A percentile compares a stretch with the other conserved stretches of the same genome.
phyloP scores from a whole-genome alignment of 1,140 invertebrate species.

The Acarapis woodi region DNA sequence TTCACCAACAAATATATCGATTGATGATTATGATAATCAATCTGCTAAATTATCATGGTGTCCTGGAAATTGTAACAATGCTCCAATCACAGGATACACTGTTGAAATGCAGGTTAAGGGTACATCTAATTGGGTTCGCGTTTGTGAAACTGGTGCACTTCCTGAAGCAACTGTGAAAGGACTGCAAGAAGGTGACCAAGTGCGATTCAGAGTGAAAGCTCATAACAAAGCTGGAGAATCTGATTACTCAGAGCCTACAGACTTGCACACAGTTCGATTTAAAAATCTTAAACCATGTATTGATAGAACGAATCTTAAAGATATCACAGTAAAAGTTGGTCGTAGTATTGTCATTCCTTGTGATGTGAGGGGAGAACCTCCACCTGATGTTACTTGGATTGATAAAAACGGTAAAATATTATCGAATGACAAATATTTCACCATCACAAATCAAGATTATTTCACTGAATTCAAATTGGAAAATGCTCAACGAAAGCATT shows the following conservation, averaged over 20 bases:
- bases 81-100: slow-evolving; percentile 78
- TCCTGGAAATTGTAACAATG: too few relatives aligned
- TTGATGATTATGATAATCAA: slow-evolving; percentile 49
- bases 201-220: slow-evolving; percentile 90
- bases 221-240: slow-evolving; percentile 88
- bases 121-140: slow-evolving; percentile 51
- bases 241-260: slow-evolving; percentile 54
- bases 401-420: slow-evolving; percentile 21
- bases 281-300: slow-evolving; percentile 5
- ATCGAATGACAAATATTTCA: slow-evolving; percentile 38
- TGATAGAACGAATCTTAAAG: slow-evolving; percentile 45
- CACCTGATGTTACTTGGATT: slow-evolving; percentile 64
- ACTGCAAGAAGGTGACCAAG: slow-evolving; percentile 55
- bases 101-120: slow-evolving; percentile 74
- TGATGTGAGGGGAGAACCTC: slow-evolving; percentile 80
- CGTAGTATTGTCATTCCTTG: slow-evolving; percentile 45
- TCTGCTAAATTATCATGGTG: too few relatives aligned
- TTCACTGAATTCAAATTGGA: slow-evolving; percentile 80
- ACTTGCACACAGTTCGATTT: slow-evolving; percentile 45
- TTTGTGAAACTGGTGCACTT: slow-evolving; percentile 61
- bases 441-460: slow-evolving; percentile 69
- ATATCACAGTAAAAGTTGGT: slow-evolving; percentile 33
- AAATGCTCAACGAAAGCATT: slow-evolving; percentile 62
- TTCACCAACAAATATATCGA: slow-evolving; percentile 56
- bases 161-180: slow-evolving; percentile 66